Base-by-base conservation (phyloP, 2,797 vertebrate genomes). In the Pachyuromys duprasi region DNA sequence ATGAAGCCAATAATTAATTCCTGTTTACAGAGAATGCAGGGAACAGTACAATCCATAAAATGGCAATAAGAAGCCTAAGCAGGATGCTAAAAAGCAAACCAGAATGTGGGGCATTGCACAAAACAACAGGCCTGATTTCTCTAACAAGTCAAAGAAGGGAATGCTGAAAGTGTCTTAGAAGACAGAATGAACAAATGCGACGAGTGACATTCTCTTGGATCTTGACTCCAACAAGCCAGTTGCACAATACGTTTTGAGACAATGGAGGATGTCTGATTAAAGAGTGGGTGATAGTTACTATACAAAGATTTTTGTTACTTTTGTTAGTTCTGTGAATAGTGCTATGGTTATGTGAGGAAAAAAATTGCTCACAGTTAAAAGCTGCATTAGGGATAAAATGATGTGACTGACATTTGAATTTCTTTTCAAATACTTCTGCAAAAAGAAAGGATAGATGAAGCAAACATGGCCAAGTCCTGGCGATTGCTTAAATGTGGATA, bases 161-260 rank as follows among this genome's bases (percentile, higher is more conserved):
- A 31, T 82, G 33, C 62, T 62, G 24, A 92, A 86, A 91, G 75
- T 53, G 39, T 42, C 70, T 89, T 67, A 76, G 82, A 63, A 95
- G 75, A 89, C 70, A 76, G n/a, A 94, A 92, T 57, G 57, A 88
- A 55, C 57, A 95, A 90, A 94, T 24, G 33, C 83, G 90, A 92
- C 22, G 20, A 55, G 33, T 87, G 24, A 63, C 78, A 45, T 22
- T 86, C 45, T 91, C 89, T 63, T 81, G 75, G 39, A 90, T 83
- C 42, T 86, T 76, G 45, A 90, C 76, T 96, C 55, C 84, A 90
- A 91, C 4, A 94, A 91, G 39, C 20, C 55, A 95, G 80, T 49
- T 87, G 12, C 90, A 91, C 86, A 95, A 90, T 63, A 80, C 60
- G 33, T 86, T 95, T 97, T 94, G 91, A 95, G 89, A 94, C 45